Percentiles rank a stretch among this genome's conserved stretches.
phyloP scores from a whole-genome alignment of 2,888 invertebrate genomes.

The Desoria tigrina region DNA sequence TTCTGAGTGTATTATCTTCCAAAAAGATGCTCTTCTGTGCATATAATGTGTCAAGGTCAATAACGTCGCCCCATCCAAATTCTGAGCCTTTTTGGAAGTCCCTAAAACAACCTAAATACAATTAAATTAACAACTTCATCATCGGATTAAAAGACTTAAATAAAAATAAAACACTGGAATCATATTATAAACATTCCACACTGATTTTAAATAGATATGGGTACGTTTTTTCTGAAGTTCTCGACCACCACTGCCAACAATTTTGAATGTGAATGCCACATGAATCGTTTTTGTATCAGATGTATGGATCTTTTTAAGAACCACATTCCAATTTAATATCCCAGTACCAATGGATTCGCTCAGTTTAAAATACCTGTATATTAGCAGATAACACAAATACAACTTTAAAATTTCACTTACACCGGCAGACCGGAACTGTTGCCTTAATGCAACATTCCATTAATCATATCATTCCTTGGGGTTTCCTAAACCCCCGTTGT shows the following conservation, averaged over 20 bases:
- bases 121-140: too few species aligned
- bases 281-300: background rate
- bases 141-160: too few species aligned
- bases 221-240: constrained; percentile 6
- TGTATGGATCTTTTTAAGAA: constrained; percentile 14
- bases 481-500: too few species aligned
- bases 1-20: constrained; percentile 18
- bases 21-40: constrained; percentile 16
- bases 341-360: constrained; percentile 12
- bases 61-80: constrained; percentile 23
- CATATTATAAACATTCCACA: too few species aligned
- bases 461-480: too few species aligned
- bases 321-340: constrained; percentile 16
- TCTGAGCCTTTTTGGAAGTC: constrained; percentile 9
- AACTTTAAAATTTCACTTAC: background rate
- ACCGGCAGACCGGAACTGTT: background rate
- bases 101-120: constrained; percentile 12
- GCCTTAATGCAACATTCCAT: too few species aligned
- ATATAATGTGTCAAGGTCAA: constrained; percentile 22
- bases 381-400: background rate
- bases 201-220: too few species aligned
- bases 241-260: constrained; percentile 12
- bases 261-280: constrained; percentile 12
- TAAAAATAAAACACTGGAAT: too few species aligned
- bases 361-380: constrained; percentile 19